These are phyloP conservation scores for Elysia chlorotica DNA, from an alignment of 1,140 invertebrate genomes.

Conservation along the genomic window DNA sequence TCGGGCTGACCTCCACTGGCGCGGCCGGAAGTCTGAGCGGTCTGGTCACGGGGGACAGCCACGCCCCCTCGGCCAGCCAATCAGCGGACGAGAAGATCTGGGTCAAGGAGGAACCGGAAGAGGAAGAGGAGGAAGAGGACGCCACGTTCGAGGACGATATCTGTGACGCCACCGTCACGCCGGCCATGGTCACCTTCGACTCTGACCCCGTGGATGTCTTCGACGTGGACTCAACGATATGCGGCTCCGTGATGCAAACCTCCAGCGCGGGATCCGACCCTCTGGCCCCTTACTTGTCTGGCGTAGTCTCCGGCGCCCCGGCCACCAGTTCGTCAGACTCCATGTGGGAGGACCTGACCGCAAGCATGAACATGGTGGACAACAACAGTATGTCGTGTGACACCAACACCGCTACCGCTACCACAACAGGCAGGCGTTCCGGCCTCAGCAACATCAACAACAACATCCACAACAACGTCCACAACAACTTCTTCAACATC, in stretches of 20 bases:
- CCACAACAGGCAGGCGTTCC: too few species aligned
- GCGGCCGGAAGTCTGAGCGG: too few species aligned
- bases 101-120: conserved; percentile 32
- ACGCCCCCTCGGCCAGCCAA: neutral
- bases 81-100: neutral
- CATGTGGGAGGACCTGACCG: conserved; percentile 55
- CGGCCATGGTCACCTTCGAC: conserved; percentile 13
- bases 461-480: too few species aligned
- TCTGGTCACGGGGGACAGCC: neutral
- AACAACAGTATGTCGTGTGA: conserved; percentile 20
- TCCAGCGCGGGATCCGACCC: neutral
- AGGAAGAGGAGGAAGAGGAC: too few species aligned
- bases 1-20: conserved; percentile 59
- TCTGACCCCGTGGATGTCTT: conserved; percentile 36
- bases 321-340: conserved; percentile 32
- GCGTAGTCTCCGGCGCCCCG: neutral
- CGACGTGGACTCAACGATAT: conserved; percentile 42
- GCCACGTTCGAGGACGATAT: too few species aligned
- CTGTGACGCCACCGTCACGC: too few species aligned
- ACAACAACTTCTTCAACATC: conserved; percentile 22
- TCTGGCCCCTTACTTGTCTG: neutral
- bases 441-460: too few species aligned
- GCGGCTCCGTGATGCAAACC: conserved; percentile 24
- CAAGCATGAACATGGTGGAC: conserved; percentile 48
- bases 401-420: conserved; percentile 7